A percentile compares a stretch with the other conserved stretches of the same genome.
Evolutionary conservation across 2,113 vertebrate genomes (phyloP).

Genomic region (Diadophis punctatus): DNA sequence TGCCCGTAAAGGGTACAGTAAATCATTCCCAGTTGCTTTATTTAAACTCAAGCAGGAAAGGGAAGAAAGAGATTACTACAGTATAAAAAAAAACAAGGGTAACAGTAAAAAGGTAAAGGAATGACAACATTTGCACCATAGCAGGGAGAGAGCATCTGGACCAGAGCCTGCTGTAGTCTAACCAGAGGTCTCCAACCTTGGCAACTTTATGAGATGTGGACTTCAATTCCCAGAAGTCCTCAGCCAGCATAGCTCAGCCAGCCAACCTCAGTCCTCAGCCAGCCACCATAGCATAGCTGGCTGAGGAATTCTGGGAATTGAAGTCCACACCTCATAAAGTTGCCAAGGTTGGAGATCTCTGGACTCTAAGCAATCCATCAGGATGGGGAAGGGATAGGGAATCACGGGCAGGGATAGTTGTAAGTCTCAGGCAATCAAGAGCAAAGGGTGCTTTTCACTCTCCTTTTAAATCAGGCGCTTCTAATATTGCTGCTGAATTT

Average conservation of each 20-base stretch:
- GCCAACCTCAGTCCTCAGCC: too few relatives aligned
- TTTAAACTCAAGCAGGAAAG: constrained; percentile 20
- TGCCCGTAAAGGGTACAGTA: not conserved
- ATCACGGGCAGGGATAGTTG: not conserved
- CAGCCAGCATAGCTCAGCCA: too few relatives aligned
- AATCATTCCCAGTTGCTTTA: constrained; percentile 23
- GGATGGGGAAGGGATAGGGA: not conserved
- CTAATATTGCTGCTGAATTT: constrained; percentile 22
- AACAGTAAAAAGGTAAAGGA: not conserved
- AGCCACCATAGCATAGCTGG: too few relatives aligned
- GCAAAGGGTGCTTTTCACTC: not conserved
- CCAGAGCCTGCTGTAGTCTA: not conserved
- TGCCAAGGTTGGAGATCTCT: too few relatives aligned
- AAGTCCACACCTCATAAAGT: too few relatives aligned
- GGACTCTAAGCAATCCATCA: not conserved
- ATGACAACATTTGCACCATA: not conserved
- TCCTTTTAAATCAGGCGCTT: not conserved
- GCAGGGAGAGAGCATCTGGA: not conserved
- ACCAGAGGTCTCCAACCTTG: too few relatives aligned
- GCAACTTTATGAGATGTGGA: too few relatives aligned
- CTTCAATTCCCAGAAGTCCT: too few relatives aligned
- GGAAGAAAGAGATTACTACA: constrained; percentile 9
- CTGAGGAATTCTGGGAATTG: too few relatives aligned
- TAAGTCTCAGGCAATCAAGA: not conserved
- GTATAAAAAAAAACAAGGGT: constrained; percentile 13